phyloP scores from a whole-genome alignment of 2,888 invertebrate genomes.

The Hirtodrosophila alboralis region DNA sequence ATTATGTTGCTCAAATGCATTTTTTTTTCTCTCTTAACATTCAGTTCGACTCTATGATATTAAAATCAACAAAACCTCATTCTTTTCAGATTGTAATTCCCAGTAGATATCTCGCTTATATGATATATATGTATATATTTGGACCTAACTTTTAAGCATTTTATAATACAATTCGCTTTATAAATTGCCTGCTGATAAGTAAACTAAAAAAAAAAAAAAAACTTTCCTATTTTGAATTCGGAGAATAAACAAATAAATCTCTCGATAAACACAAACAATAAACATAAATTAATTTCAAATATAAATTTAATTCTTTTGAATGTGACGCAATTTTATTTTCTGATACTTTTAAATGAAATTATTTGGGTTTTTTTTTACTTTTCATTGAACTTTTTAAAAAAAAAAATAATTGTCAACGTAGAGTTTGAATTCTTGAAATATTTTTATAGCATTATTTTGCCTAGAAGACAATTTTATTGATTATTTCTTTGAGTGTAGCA shows the following conservation, averaged over 20 bases:
- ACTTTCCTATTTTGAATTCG: constrained; percentile 1
- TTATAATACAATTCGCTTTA: constrained; percentile 4
- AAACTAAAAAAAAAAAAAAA: not conserved
- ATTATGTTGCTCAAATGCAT: too few relatives aligned
- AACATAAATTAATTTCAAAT: constrained; percentile 1
- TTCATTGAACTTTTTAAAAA: too few relatives aligned
- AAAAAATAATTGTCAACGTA: too few relatives aligned
- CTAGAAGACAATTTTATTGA: too few relatives aligned
- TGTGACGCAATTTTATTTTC: constrained; percentile 2
- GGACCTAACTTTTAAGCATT: not conserved
- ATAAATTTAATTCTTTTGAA: not conserved
- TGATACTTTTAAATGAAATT: not conserved
- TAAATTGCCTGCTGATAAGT: constrained; percentile 34
- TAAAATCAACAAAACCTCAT: too few relatives aligned
- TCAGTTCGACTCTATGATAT: too few relatives aligned
- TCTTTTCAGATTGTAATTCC: too few relatives aligned
- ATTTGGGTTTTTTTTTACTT: too few relatives aligned
- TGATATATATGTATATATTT: not conserved
- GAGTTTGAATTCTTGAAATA: too few relatives aligned
- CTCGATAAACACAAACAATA: constrained; percentile 32
- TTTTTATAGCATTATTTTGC: too few relatives aligned
- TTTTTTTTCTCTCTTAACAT: too few relatives aligned
- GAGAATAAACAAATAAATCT: constrained; percentile 23
- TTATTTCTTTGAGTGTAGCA: constrained; percentile 3
- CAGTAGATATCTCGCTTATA: too few relatives aligned